Conservation (phyloP, 2,113 vertebrate genomes). For the Raja brachyura region DNA sequence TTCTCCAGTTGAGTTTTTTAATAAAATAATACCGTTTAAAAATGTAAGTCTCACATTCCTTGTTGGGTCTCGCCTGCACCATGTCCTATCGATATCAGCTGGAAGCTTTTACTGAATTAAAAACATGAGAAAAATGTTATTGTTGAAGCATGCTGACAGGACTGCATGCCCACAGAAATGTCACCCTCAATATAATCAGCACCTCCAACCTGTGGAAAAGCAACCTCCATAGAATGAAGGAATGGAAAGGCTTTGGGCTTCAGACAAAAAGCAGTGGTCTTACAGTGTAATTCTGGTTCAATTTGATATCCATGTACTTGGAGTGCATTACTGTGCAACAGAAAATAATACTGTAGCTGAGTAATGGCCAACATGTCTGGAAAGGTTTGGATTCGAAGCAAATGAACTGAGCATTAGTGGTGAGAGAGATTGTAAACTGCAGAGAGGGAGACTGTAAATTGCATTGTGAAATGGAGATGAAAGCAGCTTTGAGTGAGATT, state of each 20-base stretch:
- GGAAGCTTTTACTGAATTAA: not conserved
- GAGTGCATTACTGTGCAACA: not conserved
- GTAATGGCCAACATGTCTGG: not conserved
- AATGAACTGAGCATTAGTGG: not conserved
- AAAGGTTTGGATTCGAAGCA: not conserved
- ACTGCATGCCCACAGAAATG: not conserved
- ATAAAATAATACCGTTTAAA: not conserved
- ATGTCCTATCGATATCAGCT: not conserved
- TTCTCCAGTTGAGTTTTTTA: conserved; percentile 3
- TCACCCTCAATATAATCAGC: not conserved
- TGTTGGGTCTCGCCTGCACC: not conserved
- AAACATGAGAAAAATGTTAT: not conserved
- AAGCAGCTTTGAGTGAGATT: no score
- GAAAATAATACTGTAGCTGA: not conserved
- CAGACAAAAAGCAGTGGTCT: not conserved
- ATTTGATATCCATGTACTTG: not conserved
- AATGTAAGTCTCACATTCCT: not conserved
- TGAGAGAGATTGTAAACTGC: not conserved
- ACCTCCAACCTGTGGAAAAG: not conserved
- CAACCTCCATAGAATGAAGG: not conserved
- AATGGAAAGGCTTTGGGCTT: not conserved
- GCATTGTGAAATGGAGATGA: no score
- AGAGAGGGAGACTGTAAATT: not conserved
- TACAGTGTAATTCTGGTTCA: not conserved
- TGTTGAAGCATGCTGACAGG: not conserved